Percentiles rank a stretch among this genome's conserved stretches.
Conservation (phyloP, 2,888 invertebrate genomes). For the Nomada ferruginata region DNA sequence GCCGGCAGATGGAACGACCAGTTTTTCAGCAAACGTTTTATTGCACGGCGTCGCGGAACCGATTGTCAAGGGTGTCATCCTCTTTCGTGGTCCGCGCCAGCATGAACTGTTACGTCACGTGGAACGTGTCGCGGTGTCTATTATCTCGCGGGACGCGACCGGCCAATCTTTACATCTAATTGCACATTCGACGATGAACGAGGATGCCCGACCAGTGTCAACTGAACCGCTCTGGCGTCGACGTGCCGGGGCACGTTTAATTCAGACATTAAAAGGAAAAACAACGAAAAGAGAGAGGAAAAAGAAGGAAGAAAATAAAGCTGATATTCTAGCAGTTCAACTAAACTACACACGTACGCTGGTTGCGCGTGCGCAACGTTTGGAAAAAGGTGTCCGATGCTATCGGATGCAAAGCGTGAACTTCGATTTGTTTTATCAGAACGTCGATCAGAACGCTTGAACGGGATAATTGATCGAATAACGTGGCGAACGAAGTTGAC, state of each 20-base stretch:
- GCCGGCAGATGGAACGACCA: conserved; percentile 64
- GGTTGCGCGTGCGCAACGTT: neutral
- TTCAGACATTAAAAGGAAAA: too few relatives aligned
- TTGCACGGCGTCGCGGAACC: conserved; percentile 51
- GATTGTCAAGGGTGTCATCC: conserved; percentile 50
- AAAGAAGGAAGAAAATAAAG: too few relatives aligned
- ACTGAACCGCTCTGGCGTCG: neutral
- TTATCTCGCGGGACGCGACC: neutral
- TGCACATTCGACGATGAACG: neutral
- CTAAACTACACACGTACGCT: neutral
- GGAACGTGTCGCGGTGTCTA: neutral
- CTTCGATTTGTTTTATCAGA: neutral
- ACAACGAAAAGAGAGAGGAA: too few relatives aligned
- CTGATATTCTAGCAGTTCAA: neutral
- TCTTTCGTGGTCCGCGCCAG: neutral
- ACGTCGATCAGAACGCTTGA: neutral
- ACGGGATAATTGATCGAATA: too few relatives aligned
- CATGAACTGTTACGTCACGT: neutral
- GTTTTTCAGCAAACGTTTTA: conserved; percentile 65
- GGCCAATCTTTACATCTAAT: neutral
- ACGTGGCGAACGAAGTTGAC: too few relatives aligned
- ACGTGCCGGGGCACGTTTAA: neutral
- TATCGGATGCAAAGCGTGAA: neutral
- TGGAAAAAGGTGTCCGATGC: neutral
- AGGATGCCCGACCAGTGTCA: neutral